Evolutionary conservation across 1,140 invertebrate genomes (phyloP), one percentile per base, ranked within the genome.

Genomic region (Papilio glaucus): DNA sequence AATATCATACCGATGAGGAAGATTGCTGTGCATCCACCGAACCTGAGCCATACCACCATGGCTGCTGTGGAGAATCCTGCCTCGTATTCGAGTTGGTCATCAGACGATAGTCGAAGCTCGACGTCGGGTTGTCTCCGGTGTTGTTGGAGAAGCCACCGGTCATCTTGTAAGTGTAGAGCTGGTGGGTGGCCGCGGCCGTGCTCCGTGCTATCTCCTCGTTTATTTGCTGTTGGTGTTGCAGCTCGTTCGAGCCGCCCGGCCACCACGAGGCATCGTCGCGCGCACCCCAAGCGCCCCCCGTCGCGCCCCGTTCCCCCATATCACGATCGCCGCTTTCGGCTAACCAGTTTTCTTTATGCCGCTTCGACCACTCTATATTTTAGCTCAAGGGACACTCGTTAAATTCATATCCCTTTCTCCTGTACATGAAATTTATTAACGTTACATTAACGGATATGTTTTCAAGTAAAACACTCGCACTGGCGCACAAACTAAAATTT

Each of bases 131-230:
- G 71, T 90, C 87, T 29, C 78, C 84, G 94, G 94, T 84, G 95
- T 95, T 90, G 86, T 96, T 96, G 77, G 96, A 95, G 93, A 96
- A 96, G 85, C 95, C 96, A 85, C 95, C 96, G 85, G 96, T 95
- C 96, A 97, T 97, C 94, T 97, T 97, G 93, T 97, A 97, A 73
- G 95, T 95, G 86, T 97, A 97, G 75, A 97, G 94, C 87, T 97
- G 96, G 85, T 97, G 96, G 65, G 95, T 95, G 13, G 94, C 90
- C 61, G 94, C 92, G 38, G 94, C 95, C 60, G 95, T 94, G 72
- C 89, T 93, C 39, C 92, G 84, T n/a, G 90, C 91, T 72, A 94
- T 93, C 76, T 93, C 94, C 87, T 94, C 90, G 85, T 91, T 88
- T 74, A 94, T 87, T 85, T 94, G 94, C 85, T 94, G 94, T 86